These are phyloP conservation scores for Myotis davidii DNA, from an alignment of 2,113 vertebrate genomes.

Conservation along the genomic window DNA sequence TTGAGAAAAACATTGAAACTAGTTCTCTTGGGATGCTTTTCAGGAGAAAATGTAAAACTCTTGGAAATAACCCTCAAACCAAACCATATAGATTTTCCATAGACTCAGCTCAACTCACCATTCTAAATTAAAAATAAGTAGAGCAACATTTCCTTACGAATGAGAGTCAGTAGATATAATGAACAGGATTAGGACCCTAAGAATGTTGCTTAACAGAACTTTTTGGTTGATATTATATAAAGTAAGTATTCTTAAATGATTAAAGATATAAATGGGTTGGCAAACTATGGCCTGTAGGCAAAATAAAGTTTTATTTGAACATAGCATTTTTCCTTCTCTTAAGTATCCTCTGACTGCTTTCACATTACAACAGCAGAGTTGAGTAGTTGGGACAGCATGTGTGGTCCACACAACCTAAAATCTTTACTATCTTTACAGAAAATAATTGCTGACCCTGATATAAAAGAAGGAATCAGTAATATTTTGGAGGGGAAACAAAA, in stretches of 20 bases:
- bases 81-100: not conserved
- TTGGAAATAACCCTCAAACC: not conserved
- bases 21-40: not conserved
- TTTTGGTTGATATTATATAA: not conserved
- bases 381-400: not conserved
- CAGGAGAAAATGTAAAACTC: constrained; percentile 13
- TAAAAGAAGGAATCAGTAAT: constrained; percentile 18
- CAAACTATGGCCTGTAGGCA: not conserved
- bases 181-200: not conserved
- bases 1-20: not conserved
- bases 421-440: not conserved
- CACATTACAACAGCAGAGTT: not conserved
- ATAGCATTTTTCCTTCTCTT: not conserved
- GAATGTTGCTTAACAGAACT: not conserved
- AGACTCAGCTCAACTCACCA: not conserved
- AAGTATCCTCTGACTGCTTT: not conserved
- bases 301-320: not conserved
- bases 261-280: not conserved
- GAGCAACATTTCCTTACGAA: not conserved
- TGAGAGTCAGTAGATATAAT: not conserved
- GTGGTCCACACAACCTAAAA: not conserved
- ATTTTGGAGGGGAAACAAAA: not conserved
- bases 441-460: not conserved
- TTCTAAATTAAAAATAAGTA: not conserved
- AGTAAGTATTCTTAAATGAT: constrained; percentile 4